These are phyloP conservation scores for Eustalomyia histrio DNA, from an alignment of 2,888 invertebrate genomes.

Conservation along the genomic window DNA sequence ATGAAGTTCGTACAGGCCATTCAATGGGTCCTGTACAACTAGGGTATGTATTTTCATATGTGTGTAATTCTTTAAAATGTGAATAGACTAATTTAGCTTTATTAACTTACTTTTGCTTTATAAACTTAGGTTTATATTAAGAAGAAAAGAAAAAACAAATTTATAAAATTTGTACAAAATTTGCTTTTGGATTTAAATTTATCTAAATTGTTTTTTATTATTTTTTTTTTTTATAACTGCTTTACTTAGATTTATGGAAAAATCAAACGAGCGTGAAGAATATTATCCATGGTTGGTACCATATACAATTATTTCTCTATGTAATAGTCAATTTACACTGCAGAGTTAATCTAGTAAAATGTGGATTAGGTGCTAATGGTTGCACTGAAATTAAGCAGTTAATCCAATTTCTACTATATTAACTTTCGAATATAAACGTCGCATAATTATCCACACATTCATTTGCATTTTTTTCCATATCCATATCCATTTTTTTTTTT, in stretches of 20 bases:
- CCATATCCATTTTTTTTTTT: constrained; percentile 26
- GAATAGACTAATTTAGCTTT: not conserved
- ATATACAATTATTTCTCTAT: constrained; percentile 37
- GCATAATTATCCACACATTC: constrained; percentile 27
- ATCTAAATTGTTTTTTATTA: constrained; percentile 67
- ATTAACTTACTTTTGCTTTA: no score
- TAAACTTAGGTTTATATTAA: constrained; percentile 2
- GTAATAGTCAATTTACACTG: no score
- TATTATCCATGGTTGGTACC: constrained; percentile 90
- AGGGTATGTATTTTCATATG: constrained; percentile 87
- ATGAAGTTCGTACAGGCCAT: constrained; percentile 91
- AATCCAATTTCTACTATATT: no score
- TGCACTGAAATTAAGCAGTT: no score
- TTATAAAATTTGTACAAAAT: constrained; percentile 16
- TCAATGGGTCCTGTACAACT: constrained; percentile 94
- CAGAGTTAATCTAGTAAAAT: no score
- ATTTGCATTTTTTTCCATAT: constrained; percentile 16
- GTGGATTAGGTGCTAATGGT: no score
- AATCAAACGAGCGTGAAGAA: constrained; percentile 85
- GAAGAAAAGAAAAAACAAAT: constrained; percentile 1
- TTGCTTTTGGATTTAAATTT: constrained; percentile 34
- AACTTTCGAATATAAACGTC: no score
- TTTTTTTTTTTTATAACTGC: constrained; percentile 69
- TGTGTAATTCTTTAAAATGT: not conserved
- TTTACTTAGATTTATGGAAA: constrained; percentile 87